Percentiles rank a stretch among this genome's conserved stretches.
phyloP scores from a whole-genome alignment of 2,888 invertebrate species.

The Epirrita christyi region DNA sequence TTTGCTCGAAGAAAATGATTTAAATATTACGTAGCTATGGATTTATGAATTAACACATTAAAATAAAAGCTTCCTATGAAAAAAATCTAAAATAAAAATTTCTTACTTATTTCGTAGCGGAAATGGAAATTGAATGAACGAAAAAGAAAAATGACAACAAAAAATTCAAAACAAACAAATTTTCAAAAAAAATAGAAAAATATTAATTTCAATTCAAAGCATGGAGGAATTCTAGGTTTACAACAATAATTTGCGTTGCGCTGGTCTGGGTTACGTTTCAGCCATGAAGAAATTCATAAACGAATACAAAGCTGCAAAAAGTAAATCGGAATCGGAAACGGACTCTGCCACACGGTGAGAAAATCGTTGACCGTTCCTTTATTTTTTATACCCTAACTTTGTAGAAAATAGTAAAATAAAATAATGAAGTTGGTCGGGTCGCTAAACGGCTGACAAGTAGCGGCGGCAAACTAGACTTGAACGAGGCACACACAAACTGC shows the following conservation, averaged over 20 bases:
- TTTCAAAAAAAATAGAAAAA: background rate
- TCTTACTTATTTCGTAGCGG: background rate
- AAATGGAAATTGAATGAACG: constrained; percentile 16
- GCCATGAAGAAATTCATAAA: constrained; percentile 74
- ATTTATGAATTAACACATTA: no score
- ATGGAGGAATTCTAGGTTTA: background rate
- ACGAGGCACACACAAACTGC: constrained; percentile 43
- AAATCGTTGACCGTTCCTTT: constrained; percentile 38
- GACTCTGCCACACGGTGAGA: constrained; percentile 59
- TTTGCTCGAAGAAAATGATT: no score
- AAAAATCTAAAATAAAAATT: no score
- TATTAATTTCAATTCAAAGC: background rate
- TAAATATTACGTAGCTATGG: no score
- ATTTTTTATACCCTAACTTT: constrained; percentile 24
- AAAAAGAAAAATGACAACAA: background rate
- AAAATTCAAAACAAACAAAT: constrained; percentile 3
- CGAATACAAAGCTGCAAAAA: constrained; percentile 69
- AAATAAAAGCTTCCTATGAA: no score
- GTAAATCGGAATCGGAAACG: constrained; percentile 59
- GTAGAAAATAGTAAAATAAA: constrained; percentile 18
- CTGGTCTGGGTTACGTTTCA: background rate
- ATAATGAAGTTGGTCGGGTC: constrained; percentile 39
- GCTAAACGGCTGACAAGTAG: constrained; percentile 50
- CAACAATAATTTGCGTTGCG: background rate
- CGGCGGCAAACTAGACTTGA: constrained; percentile 53